Base-by-base conservation (phyloP, 37 sponge, comb jelly and placozoan species). In the Theonella swinhoei region DNA sequence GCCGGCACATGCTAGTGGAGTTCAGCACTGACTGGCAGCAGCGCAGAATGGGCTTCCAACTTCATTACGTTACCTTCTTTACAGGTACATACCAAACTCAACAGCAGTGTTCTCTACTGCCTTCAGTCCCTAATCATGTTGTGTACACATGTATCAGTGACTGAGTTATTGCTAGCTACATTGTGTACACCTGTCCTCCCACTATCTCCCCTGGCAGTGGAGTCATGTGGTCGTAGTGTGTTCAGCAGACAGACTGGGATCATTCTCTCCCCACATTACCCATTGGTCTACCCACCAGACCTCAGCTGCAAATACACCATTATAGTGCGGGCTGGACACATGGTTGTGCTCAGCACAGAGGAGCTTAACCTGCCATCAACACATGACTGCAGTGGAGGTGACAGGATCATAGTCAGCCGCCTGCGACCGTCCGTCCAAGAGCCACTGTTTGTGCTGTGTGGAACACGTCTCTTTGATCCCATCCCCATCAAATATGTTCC, bases 221-320 rank as follows among this genome's bases (percentile, higher is more conserved):
- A 75, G 38, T 47, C 40, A 43, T 90, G 90, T 81, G 90, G 90
- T 33, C 65, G 72, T 42, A 66, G 65, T 58, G 37, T 54, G 23
- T 90, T 66, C 77, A 75, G 25, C 5, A 70, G 41, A 3, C 81
- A 68, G 0, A 85, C 77, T 35, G 86, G 72, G 22, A 67, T 80
- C 25, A 85, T 90, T 69, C 73, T 85, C 28, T 90, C 90, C 1
- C 90, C 90, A 31, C 81, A 90, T 19, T 85, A 81, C 60, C 90
- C 90, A 37, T 39, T 90, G 2, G 64, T 36, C 63, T 90, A 85
- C 38, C 64, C 64, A 67, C 86, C 85, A 36, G n/a, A 37, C 28
- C 64, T 79, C 2, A 59, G 17, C 0, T 90, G 90, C 67, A 35
- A 59, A 5, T 90, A 83, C 33, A 37, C 62, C 25, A 90, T 90